Evolutionary conservation across 2,113 vertebrate species (phyloP).

Genomic region (Coregonus clupeaformis): DNA sequence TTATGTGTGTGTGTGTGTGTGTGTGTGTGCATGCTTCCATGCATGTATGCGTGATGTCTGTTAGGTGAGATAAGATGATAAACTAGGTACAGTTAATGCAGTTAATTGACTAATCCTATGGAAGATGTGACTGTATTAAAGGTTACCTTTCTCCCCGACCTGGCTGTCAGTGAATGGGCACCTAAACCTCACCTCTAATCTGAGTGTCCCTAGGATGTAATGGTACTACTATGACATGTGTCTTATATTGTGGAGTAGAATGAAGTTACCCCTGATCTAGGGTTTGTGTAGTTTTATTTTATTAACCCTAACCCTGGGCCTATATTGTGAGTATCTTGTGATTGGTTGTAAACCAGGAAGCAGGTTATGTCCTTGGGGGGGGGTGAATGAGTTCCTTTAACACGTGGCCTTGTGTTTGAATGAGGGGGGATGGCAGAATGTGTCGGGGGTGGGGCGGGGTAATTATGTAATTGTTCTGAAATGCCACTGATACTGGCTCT

Average conservation of each 20-base stretch:
- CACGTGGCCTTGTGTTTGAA: no score
- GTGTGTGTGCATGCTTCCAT: no score
- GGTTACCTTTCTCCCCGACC: no score
- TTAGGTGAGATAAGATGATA: neutral
- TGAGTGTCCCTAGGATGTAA: no score
- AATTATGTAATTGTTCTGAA: slow-evolving; percentile 26
- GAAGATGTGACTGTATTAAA: no score
- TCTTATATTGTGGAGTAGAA: no score
- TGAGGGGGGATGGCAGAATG: neutral
- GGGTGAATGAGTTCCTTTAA: neutral
- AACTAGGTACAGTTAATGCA: neutral
- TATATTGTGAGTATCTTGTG: slow-evolving; percentile 22
- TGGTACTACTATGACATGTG: no score
- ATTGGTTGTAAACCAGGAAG: slow-evolving; percentile 37
- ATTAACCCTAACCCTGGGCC: neutral
- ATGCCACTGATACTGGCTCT: neutral
- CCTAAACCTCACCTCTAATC: no score
- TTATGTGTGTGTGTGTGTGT: no score
- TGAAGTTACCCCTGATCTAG: no score
- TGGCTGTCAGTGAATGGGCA: no score
- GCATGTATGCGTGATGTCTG: neutral
- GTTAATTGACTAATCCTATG: neutral
- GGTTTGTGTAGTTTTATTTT: no score
- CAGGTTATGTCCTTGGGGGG: slow-evolving; percentile 24
- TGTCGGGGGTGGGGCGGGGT: neutral